Base-by-base conservation (phyloP, 2,113 vertebrate species). In the Pterophyllum scalare region DNA sequence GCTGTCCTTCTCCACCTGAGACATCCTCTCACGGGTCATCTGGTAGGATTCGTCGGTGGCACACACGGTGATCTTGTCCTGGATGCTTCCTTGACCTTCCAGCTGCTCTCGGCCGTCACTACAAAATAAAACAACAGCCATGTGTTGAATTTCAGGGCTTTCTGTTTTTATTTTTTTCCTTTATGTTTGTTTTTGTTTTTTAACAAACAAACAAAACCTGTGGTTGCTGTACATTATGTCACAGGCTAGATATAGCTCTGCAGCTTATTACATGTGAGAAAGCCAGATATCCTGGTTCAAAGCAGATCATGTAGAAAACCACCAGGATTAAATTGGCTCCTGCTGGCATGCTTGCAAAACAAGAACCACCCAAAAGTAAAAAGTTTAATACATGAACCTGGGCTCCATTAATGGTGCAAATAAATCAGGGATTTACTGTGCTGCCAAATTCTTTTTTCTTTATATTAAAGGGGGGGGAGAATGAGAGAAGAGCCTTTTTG, bases 11-110 rank as follows among this genome's bases (percentile, higher is more conserved):
- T 96, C 96, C 49, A 92, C 95, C 77, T 92, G 95, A 59, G 96
- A 95, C 94, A 94, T 89, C 12, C 89, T 94, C 88, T 96, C 96
- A 1, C 89, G 93, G 61, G 94, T 96, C 90, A 91, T 89, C 93
- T 96, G 96, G 94, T 93, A 96, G 26, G 95, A 95, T 91, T 97
- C 96, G 31, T 96, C 95, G 0, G 95, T 95, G 92, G 96, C 96
- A 61, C 97, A 97, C 88, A 97, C 94, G 0, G 96, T 97, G 93
- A 98, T 97, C 92, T 97, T 96, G 91, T 96, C 96, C 92, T 93
- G 96, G 93, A 97, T 96, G 61, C 94, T 94, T 33, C 97, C 97
- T 88, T 97, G 94, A 82, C 95, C 95, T 88, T 96, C 95, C 84
- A 98, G 95, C 78, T 93, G 84, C 57, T 96, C 94, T 46, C 88